A percentile compares a stretch with the other conserved stretches of the same genome.
Conservation (phyloP, 2,113 vertebrate species). For the Clinocottus analis region DNA sequence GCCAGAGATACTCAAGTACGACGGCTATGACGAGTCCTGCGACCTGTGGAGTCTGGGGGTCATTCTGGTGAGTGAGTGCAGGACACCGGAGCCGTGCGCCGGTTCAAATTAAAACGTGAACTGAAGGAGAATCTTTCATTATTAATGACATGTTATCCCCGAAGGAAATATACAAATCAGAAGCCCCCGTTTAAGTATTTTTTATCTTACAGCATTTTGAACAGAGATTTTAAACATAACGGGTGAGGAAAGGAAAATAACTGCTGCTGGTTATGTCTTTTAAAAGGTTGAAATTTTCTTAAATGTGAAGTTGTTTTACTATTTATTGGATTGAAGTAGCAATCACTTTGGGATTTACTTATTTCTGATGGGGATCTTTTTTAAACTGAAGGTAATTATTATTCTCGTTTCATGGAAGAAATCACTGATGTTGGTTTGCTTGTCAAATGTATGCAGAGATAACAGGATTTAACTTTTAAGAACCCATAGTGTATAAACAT, state of each 20-base stretch:
- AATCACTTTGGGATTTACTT: background rate
- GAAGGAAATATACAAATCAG: background rate
- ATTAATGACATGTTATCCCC: background rate
- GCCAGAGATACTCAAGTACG: conserved; percentile 94
- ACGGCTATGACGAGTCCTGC: conserved; percentile 97
- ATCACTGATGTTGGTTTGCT: background rate
- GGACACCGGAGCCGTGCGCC: background rate
- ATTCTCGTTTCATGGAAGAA: background rate
- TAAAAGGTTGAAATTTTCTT: too few relatives aligned
- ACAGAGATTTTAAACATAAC: background rate
- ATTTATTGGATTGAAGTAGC: background rate
- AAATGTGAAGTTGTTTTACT: too few relatives aligned
- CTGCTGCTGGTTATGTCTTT: too few relatives aligned
- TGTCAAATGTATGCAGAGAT: background rate
- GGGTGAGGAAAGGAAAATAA: background rate
- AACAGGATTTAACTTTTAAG: background rate
- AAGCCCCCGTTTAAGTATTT: background rate
- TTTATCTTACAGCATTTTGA: background rate
- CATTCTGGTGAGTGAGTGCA: conserved; percentile 90
- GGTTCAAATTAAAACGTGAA: conserved; percentile 1
- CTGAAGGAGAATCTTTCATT: conserved; percentile 4
- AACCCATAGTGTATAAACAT: background rate
- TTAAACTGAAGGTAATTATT: background rate
- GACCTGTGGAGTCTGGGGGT: conserved; percentile 99
- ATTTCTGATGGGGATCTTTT: background rate